These are phyloP conservation scores for Barnardius zonarius DNA, from an alignment of 2,113 vertebrate species.

Conservation along the genomic window DNA sequence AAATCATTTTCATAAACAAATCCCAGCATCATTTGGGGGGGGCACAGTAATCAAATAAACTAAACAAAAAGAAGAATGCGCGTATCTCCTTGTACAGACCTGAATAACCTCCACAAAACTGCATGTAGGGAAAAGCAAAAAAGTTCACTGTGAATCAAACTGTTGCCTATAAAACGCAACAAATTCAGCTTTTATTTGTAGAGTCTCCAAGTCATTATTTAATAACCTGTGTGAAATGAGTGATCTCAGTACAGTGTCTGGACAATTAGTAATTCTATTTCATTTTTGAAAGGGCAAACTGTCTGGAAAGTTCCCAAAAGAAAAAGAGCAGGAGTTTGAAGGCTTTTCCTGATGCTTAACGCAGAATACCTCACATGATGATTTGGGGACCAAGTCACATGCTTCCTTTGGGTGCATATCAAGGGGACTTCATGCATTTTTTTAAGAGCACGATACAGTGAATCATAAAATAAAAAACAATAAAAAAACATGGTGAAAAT, in stretches of 20 bases:
- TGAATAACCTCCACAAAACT: not conserved
- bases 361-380: not conserved
- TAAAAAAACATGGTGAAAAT: not conserved
- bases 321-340: not conserved
- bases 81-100: not conserved
- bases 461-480: not conserved
- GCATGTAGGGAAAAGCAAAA: not conserved
- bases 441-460: not conserved
- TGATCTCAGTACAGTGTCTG: not conserved
- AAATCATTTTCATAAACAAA: not conserved
- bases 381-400: not conserved
- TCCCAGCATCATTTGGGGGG: not conserved
- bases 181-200: not conserved
- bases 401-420: not conserved
- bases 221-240: not conserved
- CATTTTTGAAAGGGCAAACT: not conserved
- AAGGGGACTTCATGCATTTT: not conserved
- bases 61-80: not conserved
- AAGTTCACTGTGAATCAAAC: not conserved
- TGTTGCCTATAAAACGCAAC: not conserved
- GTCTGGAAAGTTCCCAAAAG: not conserved
- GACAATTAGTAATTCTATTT: not conserved
- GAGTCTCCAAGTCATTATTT: not conserved
- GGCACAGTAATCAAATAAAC: not conserved
- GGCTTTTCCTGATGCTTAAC: not conserved